phyloP scores from a whole-genome alignment of 2,797 vertebrate species.

The Podarcis siculus region DNA sequence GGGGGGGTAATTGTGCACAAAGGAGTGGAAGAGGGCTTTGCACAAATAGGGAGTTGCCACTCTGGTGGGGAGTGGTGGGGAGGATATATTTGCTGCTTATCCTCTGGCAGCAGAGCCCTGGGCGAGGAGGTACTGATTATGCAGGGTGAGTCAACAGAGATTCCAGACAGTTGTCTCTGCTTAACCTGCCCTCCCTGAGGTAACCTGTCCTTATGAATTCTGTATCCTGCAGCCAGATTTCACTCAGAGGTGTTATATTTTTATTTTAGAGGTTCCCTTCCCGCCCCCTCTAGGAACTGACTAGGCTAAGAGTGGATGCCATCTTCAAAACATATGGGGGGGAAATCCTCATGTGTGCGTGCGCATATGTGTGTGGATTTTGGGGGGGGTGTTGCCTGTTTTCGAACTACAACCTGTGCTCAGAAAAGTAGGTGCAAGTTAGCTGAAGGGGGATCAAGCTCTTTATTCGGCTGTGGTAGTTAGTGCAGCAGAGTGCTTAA shows the following conservation, averaged over 20 bases:
- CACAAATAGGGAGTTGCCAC: constrained; percentile 48
- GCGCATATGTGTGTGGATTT: too few relatives aligned
- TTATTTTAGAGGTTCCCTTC: too few relatives aligned
- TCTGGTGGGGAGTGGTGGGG: not conserved
- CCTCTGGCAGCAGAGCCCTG: constrained; percentile 53
- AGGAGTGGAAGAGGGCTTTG: constrained; percentile 33
- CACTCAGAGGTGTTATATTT: constrained; percentile 21
- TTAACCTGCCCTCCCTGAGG: constrained; percentile 49
- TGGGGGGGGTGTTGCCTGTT: not conserved
- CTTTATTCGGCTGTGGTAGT: not conserved
- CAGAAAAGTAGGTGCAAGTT: not conserved
- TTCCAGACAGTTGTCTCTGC: constrained; percentile 66
- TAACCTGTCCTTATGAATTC: constrained; percentile 39
- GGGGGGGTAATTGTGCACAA: not conserved
- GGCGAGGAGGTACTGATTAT: constrained; percentile 63
- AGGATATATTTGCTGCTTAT: constrained; percentile 32
- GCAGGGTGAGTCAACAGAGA: constrained; percentile 64
- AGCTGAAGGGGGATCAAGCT: too few relatives aligned
- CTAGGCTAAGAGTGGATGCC: not conserved
- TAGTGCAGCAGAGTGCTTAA: too few relatives aligned
- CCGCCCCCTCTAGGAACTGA: not conserved
- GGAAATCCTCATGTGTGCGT: not conserved
- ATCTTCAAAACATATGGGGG: not conserved
- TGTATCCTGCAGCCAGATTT: constrained; percentile 23
- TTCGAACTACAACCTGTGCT: not conserved